Evolutionary conservation across 2,888 invertebrate genomes (phyloP).

Genomic region (Kryphioiulus occultus): DNA sequence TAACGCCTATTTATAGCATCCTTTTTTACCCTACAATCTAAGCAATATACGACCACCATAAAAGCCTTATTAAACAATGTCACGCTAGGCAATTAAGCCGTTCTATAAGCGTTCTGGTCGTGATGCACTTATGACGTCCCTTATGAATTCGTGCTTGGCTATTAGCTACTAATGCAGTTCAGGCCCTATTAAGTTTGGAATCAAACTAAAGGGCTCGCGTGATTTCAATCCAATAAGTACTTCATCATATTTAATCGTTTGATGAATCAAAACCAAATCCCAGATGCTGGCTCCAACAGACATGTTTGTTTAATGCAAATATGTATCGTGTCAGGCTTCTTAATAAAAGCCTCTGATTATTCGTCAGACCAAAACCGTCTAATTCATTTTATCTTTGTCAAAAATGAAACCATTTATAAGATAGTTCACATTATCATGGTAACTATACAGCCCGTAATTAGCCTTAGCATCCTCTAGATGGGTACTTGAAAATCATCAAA

Average conservation of each 20-base stretch:
- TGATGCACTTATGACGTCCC: background rate
- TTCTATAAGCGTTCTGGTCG: background rate
- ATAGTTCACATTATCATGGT: too few relatives aligned
- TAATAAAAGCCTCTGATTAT: too few relatives aligned
- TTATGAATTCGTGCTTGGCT: background rate
- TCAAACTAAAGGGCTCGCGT: background rate
- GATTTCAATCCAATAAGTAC: background rate
- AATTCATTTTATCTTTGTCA: too few relatives aligned
- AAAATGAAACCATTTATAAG: too few relatives aligned
- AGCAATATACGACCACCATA: background rate
- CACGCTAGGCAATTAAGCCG: background rate
- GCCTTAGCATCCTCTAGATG: too few relatives aligned
- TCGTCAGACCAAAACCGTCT: too few relatives aligned
- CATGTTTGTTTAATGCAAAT: too few relatives aligned
- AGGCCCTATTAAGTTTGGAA: background rate
- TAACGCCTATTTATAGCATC: background rate
- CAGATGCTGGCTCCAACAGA: too few relatives aligned
- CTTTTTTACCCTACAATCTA: background rate
- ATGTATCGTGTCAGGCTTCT: too few relatives aligned
- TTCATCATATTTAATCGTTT: background rate
- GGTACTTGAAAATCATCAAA: too few relatives aligned
- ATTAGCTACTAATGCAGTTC: background rate
- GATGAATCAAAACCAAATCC: background rate
- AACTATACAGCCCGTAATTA: too few relatives aligned
- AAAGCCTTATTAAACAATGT: constrained; percentile 5